These are phyloP conservation scores for Dicrostonyx torquatus DNA, from an alignment of 2,797 vertebrate species.

Conservation along the genomic window DNA sequence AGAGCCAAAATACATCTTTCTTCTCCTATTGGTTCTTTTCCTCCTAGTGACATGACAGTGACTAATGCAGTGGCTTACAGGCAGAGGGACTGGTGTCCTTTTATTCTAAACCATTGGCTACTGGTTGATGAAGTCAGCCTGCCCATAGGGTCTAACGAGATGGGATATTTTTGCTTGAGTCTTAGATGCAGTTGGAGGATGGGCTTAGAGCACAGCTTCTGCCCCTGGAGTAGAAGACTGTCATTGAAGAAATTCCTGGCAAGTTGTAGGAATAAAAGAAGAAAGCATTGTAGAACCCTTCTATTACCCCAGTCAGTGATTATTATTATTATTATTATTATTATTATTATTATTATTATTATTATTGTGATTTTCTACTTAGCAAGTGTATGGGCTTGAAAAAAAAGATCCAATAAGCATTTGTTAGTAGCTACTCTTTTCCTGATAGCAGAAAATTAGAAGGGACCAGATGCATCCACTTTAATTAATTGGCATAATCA, in stretches of 20 bases:
- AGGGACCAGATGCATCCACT: constrained; percentile 74
- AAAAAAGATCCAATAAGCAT: constrained; percentile 74
- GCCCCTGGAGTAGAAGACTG: background rate
- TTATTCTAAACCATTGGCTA: background rate
- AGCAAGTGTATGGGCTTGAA: constrained; percentile 64
- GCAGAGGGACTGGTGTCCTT: background rate
- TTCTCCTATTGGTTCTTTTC: background rate
- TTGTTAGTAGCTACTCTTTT: constrained; percentile 66
- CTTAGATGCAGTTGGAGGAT: background rate
- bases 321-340: constrained; percentile 70
- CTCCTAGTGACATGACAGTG: background rate
- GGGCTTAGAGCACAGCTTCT: constrained; percentile 16
- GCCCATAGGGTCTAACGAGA: background rate
- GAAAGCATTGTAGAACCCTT: constrained; percentile 3
- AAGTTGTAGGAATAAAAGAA: constrained; percentile 8
- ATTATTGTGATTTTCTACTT: constrained; percentile 69
- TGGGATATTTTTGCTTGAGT: constrained; percentile 4
- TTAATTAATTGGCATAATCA: constrained; percentile 77
- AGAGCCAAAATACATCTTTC: background rate
- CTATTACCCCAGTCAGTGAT: constrained; percentile 36
- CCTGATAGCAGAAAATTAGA: constrained; percentile 75
- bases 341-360: constrained; percentile 71
- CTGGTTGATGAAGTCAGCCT: background rate
- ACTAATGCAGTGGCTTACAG: background rate
- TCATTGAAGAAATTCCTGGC: constrained; percentile 20